These are phyloP conservation scores for Parnassius orleans DNA, from an alignment of 2,888 invertebrate genomes.

Conservation along the genomic window DNA sequence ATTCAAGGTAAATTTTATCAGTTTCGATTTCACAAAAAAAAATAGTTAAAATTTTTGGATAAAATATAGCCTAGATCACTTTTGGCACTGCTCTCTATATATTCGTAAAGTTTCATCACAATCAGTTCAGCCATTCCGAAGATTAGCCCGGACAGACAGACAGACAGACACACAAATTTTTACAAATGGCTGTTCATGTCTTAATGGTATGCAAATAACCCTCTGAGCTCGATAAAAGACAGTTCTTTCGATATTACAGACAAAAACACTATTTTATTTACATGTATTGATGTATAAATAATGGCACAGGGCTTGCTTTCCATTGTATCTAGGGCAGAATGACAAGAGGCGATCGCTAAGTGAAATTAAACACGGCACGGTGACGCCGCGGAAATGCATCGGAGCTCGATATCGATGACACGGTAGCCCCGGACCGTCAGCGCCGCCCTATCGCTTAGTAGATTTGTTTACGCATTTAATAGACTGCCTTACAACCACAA, in stretches of 20 bases:
- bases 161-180: no score
- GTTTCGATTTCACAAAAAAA: slow-evolving; percentile 6
- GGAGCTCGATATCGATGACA: slow-evolving; percentile 30
- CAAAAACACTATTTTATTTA: no score
- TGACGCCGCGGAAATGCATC: slow-evolving; percentile 40
- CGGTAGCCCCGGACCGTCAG: slow-evolving; percentile 28
- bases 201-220: no score
- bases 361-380: slow-evolving; percentile 48
- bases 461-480: slow-evolving; percentile 12
- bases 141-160: no score
- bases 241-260: no score
- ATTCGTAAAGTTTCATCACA: no score
- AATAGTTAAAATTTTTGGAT: slow-evolving; percentile 15
- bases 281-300: slow-evolving; percentile 41
- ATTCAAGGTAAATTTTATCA: no score
- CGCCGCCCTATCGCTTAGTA: slow-evolving; percentile 17
- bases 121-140: no score
- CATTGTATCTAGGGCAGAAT: slow-evolving; percentile 59
- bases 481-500: neutral
- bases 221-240: no score
- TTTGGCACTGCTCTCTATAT: no score
- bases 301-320: slow-evolving; percentile 61
- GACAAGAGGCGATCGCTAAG: slow-evolving; percentile 51
- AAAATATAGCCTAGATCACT: no score
- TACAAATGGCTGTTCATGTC: no score